A percentile compares a stretch with the other conserved stretches of the same genome.
These are phyloP conservation scores for Cotesia glomerata DNA, from an alignment of 1,140 invertebrate genomes.

Conservation along the genomic window DNA sequence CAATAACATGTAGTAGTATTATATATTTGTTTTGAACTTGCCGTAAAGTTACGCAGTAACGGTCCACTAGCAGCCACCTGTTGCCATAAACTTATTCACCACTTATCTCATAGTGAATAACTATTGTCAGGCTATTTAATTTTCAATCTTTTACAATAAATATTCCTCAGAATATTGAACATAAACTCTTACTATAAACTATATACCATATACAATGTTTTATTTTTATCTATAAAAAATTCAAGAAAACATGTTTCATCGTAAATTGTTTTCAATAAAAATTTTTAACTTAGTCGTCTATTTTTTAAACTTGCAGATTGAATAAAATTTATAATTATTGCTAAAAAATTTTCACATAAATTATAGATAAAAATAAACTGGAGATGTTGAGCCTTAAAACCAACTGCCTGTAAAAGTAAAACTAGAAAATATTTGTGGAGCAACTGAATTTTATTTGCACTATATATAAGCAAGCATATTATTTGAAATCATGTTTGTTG, in stretches of 20 bases:
- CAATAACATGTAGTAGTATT: no score
- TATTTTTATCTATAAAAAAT: no score
- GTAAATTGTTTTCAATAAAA: no score
- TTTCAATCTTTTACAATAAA: slow-evolving; percentile 1
- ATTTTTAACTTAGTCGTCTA: no score
- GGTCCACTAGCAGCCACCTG: slow-evolving; percentile 61
- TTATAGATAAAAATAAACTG: background rate
- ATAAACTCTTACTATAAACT: no score
- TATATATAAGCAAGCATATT: slow-evolving; percentile 36
- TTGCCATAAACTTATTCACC: slow-evolving; percentile 61
- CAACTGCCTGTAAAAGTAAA: background rate
- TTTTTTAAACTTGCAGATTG: no score
- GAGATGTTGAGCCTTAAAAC: background rate
- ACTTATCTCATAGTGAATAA: slow-evolving; percentile 31
- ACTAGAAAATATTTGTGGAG: slow-evolving; percentile 44
- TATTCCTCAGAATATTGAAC: background rate
- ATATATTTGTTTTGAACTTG: slow-evolving; percentile 45
- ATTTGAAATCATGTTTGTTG: slow-evolving; percentile 55
- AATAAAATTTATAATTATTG: no score
- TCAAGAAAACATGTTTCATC: no score
- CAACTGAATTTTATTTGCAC: slow-evolving; percentile 52
- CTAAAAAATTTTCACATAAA: background rate
- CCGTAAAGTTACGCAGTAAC: slow-evolving; percentile 57
- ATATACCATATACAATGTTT: no score
- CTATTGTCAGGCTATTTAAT: slow-evolving; percentile 11